These are phyloP conservation scores for Charina bottae DNA, from an alignment of 2,113 vertebrate genomes.

Conservation along the genomic window DNA sequence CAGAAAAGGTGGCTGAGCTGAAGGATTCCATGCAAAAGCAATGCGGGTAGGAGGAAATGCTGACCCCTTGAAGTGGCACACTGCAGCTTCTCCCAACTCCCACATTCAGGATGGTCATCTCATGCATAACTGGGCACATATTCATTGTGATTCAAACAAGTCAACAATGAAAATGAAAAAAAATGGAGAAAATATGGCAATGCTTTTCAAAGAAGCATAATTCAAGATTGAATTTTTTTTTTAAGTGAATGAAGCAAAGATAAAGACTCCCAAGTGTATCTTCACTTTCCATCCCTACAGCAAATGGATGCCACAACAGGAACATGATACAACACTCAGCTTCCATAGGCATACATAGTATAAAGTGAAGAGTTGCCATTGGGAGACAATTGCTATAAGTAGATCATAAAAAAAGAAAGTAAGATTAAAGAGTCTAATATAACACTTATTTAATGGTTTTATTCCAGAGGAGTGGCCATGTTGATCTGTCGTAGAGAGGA, in stretches of 20 bases:
- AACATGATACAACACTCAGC: not conserved
- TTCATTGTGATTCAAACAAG: not conserved
- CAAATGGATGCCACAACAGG: not conserved
- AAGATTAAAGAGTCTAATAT: slow-evolving; percentile 5
- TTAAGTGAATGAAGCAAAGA: slow-evolving; percentile 15
- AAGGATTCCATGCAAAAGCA: not conserved
- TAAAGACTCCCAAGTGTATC: slow-evolving; percentile 14
- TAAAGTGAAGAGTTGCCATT: slow-evolving; percentile 8
- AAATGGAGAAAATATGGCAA: not conserved
- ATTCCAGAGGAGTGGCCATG: not conserved
- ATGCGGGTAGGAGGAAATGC: not conserved
- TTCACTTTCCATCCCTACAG: not conserved
- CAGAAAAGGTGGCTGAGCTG: not conserved
- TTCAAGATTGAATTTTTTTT: slow-evolving; percentile 1
- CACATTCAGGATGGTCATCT: not conserved
- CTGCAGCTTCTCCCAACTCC: not conserved
- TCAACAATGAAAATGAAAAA: not conserved
- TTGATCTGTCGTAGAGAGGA: not conserved
- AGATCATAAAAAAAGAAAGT: not conserved
- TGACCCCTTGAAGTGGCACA: not conserved
- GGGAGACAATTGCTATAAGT: slow-evolving; percentile 17
- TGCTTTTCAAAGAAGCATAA: not conserved
- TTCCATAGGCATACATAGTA: not conserved
- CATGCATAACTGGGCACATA: not conserved
- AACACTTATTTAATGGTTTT: not conserved